These are phyloP conservation scores for Rhamnusium bicolor DNA, from an alignment of 2,888 invertebrate genomes.

Conservation along the genomic window DNA sequence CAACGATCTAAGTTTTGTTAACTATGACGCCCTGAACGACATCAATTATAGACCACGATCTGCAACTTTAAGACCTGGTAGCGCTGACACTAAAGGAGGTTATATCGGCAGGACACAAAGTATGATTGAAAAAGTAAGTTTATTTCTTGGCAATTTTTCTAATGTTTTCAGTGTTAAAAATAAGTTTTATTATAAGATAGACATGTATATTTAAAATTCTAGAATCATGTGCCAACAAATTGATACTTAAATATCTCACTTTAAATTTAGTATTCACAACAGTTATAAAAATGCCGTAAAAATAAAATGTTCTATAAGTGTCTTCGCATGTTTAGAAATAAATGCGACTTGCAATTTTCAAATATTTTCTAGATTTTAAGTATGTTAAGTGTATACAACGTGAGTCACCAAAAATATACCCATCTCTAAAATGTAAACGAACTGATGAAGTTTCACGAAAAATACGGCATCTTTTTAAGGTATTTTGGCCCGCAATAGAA, in stretches of 20 bases:
- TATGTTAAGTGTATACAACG: not conserved
- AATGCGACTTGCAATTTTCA: not conserved
- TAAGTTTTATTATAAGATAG: slow-evolving; percentile 6
- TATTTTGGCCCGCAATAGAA: too few species aligned
- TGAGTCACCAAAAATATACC: too few species aligned
- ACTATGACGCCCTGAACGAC: slow-evolving; percentile 73
- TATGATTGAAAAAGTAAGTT: slow-evolving; percentile 67
- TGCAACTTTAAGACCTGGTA: slow-evolving; percentile 42
- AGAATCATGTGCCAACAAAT: slow-evolving; percentile 14
- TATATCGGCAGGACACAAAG: slow-evolving; percentile 65
- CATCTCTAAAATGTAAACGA: too few species aligned
- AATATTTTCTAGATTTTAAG: not conserved
- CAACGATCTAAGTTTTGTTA: slow-evolving; percentile 74
- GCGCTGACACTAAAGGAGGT: slow-evolving; percentile 22
- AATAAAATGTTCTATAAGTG: slow-evolving; percentile 1
- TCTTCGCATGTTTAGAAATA: not conserved
- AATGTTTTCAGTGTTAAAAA: slow-evolving; percentile 1
- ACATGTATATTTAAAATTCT: slow-evolving; percentile 15
- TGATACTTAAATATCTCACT: slow-evolving; percentile 20
- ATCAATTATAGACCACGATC: slow-evolving; percentile 62
- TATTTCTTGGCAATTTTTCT: not conserved
- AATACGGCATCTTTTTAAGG: too few species aligned
- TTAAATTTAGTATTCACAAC: slow-evolving; percentile 4
- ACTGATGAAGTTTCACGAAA: too few species aligned
- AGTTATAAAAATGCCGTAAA: slow-evolving; percentile 6